Conservation (phyloP, 2,113 vertebrate species). For the Otis tarda region DNA sequence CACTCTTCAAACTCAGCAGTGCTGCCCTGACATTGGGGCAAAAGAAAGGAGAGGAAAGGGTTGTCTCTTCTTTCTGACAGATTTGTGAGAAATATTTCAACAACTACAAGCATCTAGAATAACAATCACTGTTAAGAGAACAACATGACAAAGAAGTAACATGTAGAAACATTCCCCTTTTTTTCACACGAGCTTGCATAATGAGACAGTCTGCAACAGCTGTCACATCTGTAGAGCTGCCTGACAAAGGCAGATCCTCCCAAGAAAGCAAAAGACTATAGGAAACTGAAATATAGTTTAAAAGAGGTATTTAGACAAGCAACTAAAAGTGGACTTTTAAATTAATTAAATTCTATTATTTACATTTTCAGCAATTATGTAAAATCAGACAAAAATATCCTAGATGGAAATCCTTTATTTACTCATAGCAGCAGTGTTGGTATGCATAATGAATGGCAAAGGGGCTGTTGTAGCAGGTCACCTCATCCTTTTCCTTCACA, state of each 20-base stretch:
- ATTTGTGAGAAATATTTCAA: not conserved
- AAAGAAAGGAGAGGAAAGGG: not conserved
- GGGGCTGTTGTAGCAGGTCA: not conserved
- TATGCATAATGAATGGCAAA: not conserved
- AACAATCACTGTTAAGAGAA: not conserved
- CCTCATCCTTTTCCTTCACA: not conserved
- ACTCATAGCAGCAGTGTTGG: not conserved
- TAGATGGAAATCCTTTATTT: not conserved
- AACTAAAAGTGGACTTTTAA: not conserved
- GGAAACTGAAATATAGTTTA: not conserved
- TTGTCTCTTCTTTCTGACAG: not conserved
- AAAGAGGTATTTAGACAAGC: not conserved
- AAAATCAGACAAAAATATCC: not conserved
- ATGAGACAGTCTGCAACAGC: not conserved
- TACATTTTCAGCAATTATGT: not conserved
- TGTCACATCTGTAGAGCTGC: not conserved
- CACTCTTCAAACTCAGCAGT: not conserved
- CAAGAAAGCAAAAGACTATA: not conserved
- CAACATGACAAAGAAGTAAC: not conserved
- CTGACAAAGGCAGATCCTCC: not conserved
- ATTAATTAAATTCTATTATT: not conserved
- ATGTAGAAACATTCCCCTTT: not conserved
- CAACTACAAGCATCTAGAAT: not conserved
- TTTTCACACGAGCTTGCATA: not conserved
- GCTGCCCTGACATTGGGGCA: not conserved